A percentile compares a stretch with the other conserved stretches of the same genome.
Conservation (phyloP, 2,113 vertebrate species). For the Hippocampus mohnikei region DNA sequence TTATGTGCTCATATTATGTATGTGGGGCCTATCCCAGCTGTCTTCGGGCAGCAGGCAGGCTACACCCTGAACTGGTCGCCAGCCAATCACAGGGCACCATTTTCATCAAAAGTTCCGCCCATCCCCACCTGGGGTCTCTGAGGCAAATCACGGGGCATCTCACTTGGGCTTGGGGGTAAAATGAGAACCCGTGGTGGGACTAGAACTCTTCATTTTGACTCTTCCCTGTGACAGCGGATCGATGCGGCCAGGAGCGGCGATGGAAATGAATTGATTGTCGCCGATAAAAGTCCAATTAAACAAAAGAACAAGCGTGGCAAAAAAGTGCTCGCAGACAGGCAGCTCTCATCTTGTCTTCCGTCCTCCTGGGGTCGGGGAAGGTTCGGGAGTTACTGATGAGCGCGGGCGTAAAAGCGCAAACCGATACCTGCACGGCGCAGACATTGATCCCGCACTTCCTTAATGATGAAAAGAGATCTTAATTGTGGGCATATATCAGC, state of each 20-base stretch:
- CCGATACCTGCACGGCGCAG: constrained; percentile 31
- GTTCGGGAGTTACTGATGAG: constrained; percentile 37
- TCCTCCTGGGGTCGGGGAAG: constrained; percentile 35
- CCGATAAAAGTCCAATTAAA: constrained; percentile 80
- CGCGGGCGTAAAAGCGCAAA: constrained; percentile 26
- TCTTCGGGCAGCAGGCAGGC: no score
- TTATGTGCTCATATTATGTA: no score
- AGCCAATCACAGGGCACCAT: no score
- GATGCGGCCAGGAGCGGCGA: constrained; percentile 63
- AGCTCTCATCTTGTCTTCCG: constrained; percentile 61
- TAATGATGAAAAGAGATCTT: constrained; percentile 64
- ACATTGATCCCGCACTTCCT: constrained; percentile 28
- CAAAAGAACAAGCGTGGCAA: constrained; percentile 60
- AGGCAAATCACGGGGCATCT: neutral
- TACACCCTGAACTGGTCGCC: no score
- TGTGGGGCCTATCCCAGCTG: no score
- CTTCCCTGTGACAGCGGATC: constrained; percentile 68
- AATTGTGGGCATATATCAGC: constrained; percentile 57
- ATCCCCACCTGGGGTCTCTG: neutral
- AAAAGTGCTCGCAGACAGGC: constrained; percentile 46
- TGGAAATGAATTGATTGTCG: constrained; percentile 76
- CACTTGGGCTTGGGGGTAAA: neutral
- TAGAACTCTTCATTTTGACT: constrained; percentile 60
- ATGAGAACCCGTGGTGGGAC: constrained; percentile 31
- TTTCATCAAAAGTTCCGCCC: neutral